phyloP scores from a whole-genome alignment of 2,797 vertebrate genomes.

The Hippopotamyrus pictus region DNA sequence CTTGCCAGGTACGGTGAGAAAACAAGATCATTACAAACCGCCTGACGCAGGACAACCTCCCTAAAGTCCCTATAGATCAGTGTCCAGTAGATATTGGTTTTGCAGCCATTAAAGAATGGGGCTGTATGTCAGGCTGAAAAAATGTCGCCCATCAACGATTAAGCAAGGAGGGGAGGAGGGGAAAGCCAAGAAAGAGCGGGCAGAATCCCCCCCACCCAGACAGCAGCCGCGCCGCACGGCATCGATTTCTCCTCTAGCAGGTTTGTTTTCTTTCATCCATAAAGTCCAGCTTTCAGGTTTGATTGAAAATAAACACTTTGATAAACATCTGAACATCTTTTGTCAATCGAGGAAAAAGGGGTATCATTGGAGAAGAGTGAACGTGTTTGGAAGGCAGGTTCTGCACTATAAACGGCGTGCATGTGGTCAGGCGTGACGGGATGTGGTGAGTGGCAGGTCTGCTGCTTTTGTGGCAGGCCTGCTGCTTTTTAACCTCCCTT shows the following conservation, averaged over 20 bases:
- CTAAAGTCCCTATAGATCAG: constrained; percentile 7
- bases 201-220: no score
- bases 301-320: not conserved
- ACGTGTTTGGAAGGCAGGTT: not conserved
- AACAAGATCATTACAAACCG: not conserved
- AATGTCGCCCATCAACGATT: not conserved
- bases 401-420: not conserved
- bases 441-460: not conserved
- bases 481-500: not conserved
- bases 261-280: not conserved
- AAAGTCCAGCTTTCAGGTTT: not conserved
- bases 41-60: not conserved
- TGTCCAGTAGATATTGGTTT: not conserved
- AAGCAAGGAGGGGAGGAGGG: not conserved
- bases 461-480: not conserved
- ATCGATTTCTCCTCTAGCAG: not conserved
- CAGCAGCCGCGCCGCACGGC: not conserved
- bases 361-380: not conserved
- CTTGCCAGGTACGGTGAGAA: not conserved
- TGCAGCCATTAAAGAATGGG: not conserved
- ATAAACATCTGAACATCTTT: constrained; percentile 4
- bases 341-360: not conserved
- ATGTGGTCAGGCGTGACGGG: not conserved
- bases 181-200: not conserved
- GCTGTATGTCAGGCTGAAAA: not conserved